phyloP scores from a whole-genome alignment of 2,113 vertebrate species.

The Pipra filicauda region DNA sequence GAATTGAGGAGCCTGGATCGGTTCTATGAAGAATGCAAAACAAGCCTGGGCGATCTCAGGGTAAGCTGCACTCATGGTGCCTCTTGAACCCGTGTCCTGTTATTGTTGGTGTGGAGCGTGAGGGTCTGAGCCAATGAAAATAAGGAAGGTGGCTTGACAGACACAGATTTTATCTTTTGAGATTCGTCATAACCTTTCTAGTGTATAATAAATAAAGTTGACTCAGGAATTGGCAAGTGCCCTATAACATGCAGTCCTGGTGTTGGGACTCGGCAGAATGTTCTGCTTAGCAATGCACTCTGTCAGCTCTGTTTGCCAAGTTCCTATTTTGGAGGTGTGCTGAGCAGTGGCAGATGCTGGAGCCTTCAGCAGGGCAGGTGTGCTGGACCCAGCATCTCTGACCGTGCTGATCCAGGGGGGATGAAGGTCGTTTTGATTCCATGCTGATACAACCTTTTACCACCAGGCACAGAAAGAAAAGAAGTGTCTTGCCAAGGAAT shows the following conservation, averaged over 20 bases:
- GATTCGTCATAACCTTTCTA: constrained; percentile 57
- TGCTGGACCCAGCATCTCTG: neutral
- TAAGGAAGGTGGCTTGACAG: constrained; percentile 68
- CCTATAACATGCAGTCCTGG: constrained; percentile 58
- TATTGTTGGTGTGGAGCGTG: constrained; percentile 62
- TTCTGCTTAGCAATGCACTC: constrained; percentile 64
- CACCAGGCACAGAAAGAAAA: neutral
- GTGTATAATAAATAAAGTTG: constrained; percentile 62
- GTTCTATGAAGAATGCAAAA: constrained; percentile 42
- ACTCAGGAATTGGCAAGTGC: constrained; percentile 66
- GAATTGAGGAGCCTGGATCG: neutral
- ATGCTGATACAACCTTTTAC: neutral
- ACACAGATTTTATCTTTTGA: constrained; percentile 68
- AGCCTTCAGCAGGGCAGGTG: constrained; percentile 28
- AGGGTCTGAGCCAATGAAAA: constrained; percentile 62
- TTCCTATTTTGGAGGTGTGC: constrained; percentile 43
- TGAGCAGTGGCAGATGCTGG: constrained; percentile 38
- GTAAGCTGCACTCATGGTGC: constrained; percentile 48
- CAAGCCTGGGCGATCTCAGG: constrained; percentile 46
- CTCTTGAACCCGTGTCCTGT: constrained; percentile 68
- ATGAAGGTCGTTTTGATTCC: neutral
- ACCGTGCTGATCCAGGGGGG: neutral
- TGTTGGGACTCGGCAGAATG: constrained; percentile 54
- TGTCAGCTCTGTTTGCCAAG: constrained; percentile 39
- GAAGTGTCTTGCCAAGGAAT: neutral